phyloP scores from a whole-genome alignment of 2,888 invertebrate genomes.

The Ditula angustiorana region DNA sequence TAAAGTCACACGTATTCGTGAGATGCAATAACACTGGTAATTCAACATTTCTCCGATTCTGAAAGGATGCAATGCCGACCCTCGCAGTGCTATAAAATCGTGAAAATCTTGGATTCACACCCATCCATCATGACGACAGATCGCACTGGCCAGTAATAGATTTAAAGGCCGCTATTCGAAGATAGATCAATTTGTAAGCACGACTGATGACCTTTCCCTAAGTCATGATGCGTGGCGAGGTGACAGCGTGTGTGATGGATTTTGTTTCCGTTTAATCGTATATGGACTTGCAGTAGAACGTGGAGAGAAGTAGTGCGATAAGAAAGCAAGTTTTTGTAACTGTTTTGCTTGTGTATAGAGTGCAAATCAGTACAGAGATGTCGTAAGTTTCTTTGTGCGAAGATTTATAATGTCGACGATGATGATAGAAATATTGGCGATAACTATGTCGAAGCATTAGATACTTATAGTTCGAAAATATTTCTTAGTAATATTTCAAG shows the following conservation, averaged over 20 bases:
- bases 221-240: slow-evolving; percentile 19
- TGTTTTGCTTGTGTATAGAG: no score
- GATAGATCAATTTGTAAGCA: slow-evolving; percentile 53
- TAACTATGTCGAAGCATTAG: no score
- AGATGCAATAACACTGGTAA: no score
- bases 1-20: no score
- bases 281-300: not conserved
- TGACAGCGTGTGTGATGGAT: slow-evolving; percentile 37
- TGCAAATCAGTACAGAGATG: no score
- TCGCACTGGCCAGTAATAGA: slow-evolving; percentile 53
- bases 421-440: no score
- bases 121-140: slow-evolving; percentile 56
- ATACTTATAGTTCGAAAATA: no score
- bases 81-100: not conserved
- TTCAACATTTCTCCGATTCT: not conserved
- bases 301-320: not conserved
- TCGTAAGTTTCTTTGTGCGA: no score
- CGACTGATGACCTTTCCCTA: slow-evolving; percentile 35
- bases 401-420: no score
- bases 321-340: not conserved
- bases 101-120: slow-evolving; percentile 23
- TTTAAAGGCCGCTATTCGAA: slow-evolving; percentile 48
- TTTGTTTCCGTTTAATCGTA: slow-evolving; percentile 11
- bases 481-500: no score
- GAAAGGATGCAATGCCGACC: not conserved